Percentiles rank a stretch among this genome's conserved stretches.
These are phyloP conservation scores for Rhopalosiphum nymphaeae DNA, from an alignment of 2,888 invertebrate genomes.

Conservation along the genomic window DNA sequence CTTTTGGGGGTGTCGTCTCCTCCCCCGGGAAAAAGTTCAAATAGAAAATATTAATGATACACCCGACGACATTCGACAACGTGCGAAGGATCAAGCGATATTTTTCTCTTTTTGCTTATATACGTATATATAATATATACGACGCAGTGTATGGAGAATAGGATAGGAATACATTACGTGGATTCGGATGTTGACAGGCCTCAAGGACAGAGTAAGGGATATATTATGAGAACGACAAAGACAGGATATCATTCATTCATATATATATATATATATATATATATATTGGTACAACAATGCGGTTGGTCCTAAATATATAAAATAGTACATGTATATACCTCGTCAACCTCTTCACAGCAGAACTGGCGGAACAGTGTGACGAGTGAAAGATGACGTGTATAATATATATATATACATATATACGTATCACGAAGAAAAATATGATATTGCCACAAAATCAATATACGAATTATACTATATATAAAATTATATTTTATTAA, in stretches of 20 bases:
- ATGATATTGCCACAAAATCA: background rate
- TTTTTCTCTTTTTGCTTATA: background rate
- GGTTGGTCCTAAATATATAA: background rate
- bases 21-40: slow-evolving; percentile 15
- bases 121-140: background rate
- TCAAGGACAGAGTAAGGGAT: background rate
- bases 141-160: background rate
- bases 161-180: slow-evolving; percentile 40
- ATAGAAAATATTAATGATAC: slow-evolving; percentile 45
- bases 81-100: slow-evolving; percentile 6
- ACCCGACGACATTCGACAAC: background rate
- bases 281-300: slow-evolving; percentile 23
- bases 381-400: background rate
- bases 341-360: background rate
- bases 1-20: background rate
- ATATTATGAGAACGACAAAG: background rate
- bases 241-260: background rate
- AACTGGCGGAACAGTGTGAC: background rate
- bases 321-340: background rate
- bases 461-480: too few species aligned
- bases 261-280: background rate
- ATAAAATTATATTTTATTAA: too few species aligned
- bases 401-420: background rate
- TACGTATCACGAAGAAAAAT: background rate
- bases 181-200: slow-evolving; percentile 36